Conservation (phyloP, 2,113 vertebrate genomes). For the Trachemys scripta region DNA sequence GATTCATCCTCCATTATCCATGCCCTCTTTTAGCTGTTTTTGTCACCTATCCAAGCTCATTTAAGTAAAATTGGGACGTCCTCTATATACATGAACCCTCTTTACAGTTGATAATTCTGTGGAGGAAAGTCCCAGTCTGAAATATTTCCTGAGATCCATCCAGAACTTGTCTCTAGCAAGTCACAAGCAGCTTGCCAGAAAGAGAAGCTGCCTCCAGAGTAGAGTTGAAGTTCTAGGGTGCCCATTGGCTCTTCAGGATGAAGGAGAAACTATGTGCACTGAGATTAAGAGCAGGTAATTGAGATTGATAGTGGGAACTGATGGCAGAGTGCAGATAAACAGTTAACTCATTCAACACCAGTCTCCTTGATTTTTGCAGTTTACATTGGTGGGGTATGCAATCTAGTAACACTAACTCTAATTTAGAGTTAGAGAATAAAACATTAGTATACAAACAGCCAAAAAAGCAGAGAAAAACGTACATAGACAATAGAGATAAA, state of each 20-base stretch:
- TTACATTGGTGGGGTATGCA: neutral
- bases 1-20: neutral
- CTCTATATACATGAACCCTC: neutral
- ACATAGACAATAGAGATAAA: neutral
- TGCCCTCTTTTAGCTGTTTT: neutral
- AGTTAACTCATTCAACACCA: neutral
- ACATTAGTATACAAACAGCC: too few species aligned
- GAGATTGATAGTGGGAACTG: neutral
- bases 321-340: neutral
- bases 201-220: neutral
- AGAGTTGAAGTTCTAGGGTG: neutral
- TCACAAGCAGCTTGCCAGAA: neutral
- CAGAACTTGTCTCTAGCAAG: neutral
- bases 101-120: neutral
- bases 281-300: neutral
- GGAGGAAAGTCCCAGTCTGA: neutral
- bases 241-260: neutral
- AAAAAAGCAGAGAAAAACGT: too few species aligned
- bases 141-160: neutral
- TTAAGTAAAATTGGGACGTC: neutral
- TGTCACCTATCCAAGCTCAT: neutral
- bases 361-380: neutral
- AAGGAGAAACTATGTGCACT: neutral
- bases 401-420: neutral
- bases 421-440: neutral